A percentile compares a stretch with the other conserved stretches of the same genome.
Conservation (phyloP, 2,797 vertebrate species). For the Lemur catta region DNA sequence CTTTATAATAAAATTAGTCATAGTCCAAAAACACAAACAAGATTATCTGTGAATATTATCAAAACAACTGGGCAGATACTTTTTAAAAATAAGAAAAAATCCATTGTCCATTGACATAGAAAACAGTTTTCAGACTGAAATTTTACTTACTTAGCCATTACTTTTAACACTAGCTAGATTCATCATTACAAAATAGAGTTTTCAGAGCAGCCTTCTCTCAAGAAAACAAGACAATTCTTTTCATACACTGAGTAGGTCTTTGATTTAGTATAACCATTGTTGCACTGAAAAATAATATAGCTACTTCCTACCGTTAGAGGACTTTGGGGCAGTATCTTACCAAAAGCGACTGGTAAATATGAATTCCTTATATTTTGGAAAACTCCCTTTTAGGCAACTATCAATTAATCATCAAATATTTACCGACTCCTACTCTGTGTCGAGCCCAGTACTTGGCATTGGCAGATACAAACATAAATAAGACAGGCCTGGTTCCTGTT, state of each 20-base stretch:
- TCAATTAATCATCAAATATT: not conserved
- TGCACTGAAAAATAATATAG: not conserved
- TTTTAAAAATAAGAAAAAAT: conserved; percentile 20
- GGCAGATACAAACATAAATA: not conserved
- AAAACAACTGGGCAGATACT: not conserved
- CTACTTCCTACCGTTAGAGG: not conserved
- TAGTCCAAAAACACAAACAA: not conserved
- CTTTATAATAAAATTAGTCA: not conserved
- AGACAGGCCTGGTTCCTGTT: not conserved
- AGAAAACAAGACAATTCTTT: not conserved
- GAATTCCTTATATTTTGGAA: not conserved
- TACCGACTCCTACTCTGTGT: not conserved
- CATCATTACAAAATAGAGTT: not conserved
- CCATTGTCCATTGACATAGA: not conserved
- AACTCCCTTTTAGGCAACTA: not conserved
- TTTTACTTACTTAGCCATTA: not conserved
- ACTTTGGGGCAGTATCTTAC: not conserved
- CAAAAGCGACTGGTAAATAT: not conserved
- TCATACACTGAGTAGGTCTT: not conserved
- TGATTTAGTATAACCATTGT: not conserved
- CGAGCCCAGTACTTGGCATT: not conserved
- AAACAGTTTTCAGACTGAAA: not conserved
- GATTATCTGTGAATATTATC: not conserved
- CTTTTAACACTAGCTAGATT: not conserved
- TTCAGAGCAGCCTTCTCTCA: not conserved